These are phyloP conservation scores for Trogon surrucura DNA, from an alignment of 2,113 vertebrate species.

Conservation along the genomic window DNA sequence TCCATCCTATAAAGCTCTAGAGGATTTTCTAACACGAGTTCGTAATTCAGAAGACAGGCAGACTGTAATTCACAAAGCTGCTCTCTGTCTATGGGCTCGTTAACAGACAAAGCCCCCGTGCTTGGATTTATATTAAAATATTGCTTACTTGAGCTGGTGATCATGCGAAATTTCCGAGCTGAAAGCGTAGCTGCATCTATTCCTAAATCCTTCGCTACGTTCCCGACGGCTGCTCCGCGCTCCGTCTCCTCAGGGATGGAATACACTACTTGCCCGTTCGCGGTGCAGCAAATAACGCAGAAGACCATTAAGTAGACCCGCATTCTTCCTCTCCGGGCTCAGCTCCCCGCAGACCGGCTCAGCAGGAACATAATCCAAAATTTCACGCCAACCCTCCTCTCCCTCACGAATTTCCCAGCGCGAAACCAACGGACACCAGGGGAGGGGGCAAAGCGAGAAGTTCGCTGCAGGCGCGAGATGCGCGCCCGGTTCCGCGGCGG, in stretches of 20 bases:
- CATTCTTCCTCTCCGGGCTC: slow-evolving; percentile 67
- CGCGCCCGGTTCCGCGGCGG: background rate
- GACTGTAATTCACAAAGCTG: slow-evolving; percentile 67
- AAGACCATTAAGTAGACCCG: slow-evolving; percentile 61
- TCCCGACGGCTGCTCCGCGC: slow-evolving; percentile 70
- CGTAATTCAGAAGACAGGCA: slow-evolving; percentile 73
- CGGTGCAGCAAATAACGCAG: slow-evolving; percentile 65
- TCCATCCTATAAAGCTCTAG: slow-evolving; percentile 75
- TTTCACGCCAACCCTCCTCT: background rate
- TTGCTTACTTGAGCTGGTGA: slow-evolving; percentile 70
- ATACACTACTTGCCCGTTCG: slow-evolving; percentile 68
- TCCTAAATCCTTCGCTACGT: slow-evolving; percentile 72
- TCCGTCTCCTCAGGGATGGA: slow-evolving; percentile 73
- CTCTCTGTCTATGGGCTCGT: slow-evolving; percentile 76
- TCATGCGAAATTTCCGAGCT: slow-evolving; percentile 75
- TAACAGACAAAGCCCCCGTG: slow-evolving; percentile 74
- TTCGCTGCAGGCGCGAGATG: background rate
- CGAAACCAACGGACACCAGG: background rate
- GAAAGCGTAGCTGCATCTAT: slow-evolving; percentile 71
- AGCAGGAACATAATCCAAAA: slow-evolving; percentile 63
- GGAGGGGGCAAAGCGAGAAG: background rate
- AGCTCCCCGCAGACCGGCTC: slow-evolving; percentile 39
- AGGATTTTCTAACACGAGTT: slow-evolving; percentile 77
- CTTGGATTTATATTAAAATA: slow-evolving; percentile 76
- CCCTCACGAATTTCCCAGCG: background rate